Evolutionary conservation across 2,113 vertebrate genomes (phyloP), one percentile per base, ranked within the genome.

Genomic region (Isichthys henryi): DNA sequence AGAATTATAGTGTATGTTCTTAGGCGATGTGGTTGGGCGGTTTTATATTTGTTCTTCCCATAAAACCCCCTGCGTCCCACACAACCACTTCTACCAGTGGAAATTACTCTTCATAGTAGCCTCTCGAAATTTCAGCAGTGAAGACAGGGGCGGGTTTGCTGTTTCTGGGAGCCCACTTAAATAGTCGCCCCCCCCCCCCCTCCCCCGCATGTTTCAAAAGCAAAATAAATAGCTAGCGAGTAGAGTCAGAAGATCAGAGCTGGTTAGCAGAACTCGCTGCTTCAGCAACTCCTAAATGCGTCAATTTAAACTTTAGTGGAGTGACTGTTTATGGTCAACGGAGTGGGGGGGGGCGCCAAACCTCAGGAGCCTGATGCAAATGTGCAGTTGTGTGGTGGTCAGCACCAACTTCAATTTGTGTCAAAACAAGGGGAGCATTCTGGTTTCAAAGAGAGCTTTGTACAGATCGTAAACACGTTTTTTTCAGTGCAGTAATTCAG

Each of bases 41-140:
- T n/a, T 74, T 23, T 4, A 13, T 52, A 35, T 50, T n/a, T 7
- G 31, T 66, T n/a, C 56, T 27, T 49, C 43, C 43, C 19, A 21
- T 66, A 46, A 62, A 49, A 48, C 46, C 1, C 35, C 39, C n/a
- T 31, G 49, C 43, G 27, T 49, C 21, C 77, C 35, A 56, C 19
- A 56, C 53, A 56, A 56, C 53, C 53, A 21, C 31, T 19, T 50
- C 21, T 1, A 11, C 19, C 27, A 45, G 52, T 56, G 74, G 35
- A 27, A 85, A 85, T 89, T 66, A 49, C 43, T 86, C 82, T 53
- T 86, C n/a, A 86, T 85, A 86, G 89, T 43, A 49, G 53, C 7
- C 15, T 85, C 53, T 89, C 82, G 3, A 66, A 45, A 62, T 48
- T 46, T 83, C 27, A 43, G 21, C 23, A 15, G 89, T 52, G 56